These are phyloP conservation scores for Antheraea yamamai DNA, from an alignment of 2,888 invertebrate genomes.

Conservation along the genomic window DNA sequence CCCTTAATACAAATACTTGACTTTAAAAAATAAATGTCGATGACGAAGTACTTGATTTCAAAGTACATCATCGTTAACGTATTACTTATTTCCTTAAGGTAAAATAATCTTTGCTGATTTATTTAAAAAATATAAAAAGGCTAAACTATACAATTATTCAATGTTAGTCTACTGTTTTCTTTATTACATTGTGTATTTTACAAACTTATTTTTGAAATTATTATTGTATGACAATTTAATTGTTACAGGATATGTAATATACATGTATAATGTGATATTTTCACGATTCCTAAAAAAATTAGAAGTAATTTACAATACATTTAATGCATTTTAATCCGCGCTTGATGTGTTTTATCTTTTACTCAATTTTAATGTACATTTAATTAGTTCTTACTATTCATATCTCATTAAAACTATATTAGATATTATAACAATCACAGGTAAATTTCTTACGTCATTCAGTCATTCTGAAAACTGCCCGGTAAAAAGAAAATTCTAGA, in stretches of 20 bases:
- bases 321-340: neutral
- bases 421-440: neutral
- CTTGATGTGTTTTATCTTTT: neutral
- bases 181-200: neutral
- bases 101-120: neutral
- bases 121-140: too few relatives aligned
- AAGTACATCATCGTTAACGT: neutral
- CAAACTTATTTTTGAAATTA: neutral
- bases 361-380: neutral
- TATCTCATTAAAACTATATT: neutral
- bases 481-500: neutral
- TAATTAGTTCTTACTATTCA: neutral
- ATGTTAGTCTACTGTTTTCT: neutral
- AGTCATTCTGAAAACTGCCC: neutral
- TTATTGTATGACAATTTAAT: too few relatives aligned
- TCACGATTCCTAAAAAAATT: neutral
- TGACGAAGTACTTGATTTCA: neutral
- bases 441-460: neutral
- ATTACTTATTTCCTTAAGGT: neutral
- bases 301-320: neutral
- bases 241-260: too few relatives aligned
- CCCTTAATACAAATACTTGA: neutral
- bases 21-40: neutral
- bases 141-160: neutral
- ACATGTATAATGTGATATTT: too few relatives aligned